Evolutionary conservation across 2,888 invertebrate genomes (phyloP), one percentile per base, ranked within the genome.

Genomic region (Hemicrepidius hirtus): DNA sequence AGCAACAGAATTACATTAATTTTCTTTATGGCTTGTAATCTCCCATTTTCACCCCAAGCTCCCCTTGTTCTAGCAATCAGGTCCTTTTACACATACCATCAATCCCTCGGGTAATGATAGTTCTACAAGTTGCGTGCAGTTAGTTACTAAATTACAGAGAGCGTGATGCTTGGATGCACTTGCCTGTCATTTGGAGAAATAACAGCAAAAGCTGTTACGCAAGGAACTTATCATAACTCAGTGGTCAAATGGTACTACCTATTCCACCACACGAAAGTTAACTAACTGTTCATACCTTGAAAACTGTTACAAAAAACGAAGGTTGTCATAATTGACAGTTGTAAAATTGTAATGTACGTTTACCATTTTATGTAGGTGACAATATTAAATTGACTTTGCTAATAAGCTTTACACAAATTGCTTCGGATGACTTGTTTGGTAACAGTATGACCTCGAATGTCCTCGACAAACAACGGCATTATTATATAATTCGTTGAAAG

Each of bases 131-230:
- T 67, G 66, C 66, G 57, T 67, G 66, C 44, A 46, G 41, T 44
- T 44, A 67, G 66, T 67, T 67, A 67, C 55, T 67, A 67, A 57
- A 67, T 65, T 67, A 67, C 20, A 55, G 44, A 4, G 37, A 46
- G 44, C 41, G 66, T 44, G 66, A 44, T 21, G 66, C 13, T 67
- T 46, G 41, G 57, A 57, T 67, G 66, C 66, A 57, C 57, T 59
- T 65, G 46, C 53, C 49, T 24, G 55, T 65, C 65, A 28, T 65
- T 55, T 44, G 55, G 44, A 57, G 57, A 57, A 67, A 67, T 55
- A 67, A 67, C 28, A 46, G 57, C 57, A 32, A 37, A n/a, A 3
- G 50, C 12, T 50, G 20, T 57, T 57, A 57, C 37, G 57, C 37
- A 57, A 57, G 7, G 20, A 10, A 32, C 37, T 59, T 59, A 40